A percentile compares a stretch with the other conserved stretches of the same genome.
These are phyloP conservation scores for Callionymus lyra DNA, from an alignment of 2,113 vertebrate genomes.

Conservation along the genomic window DNA sequence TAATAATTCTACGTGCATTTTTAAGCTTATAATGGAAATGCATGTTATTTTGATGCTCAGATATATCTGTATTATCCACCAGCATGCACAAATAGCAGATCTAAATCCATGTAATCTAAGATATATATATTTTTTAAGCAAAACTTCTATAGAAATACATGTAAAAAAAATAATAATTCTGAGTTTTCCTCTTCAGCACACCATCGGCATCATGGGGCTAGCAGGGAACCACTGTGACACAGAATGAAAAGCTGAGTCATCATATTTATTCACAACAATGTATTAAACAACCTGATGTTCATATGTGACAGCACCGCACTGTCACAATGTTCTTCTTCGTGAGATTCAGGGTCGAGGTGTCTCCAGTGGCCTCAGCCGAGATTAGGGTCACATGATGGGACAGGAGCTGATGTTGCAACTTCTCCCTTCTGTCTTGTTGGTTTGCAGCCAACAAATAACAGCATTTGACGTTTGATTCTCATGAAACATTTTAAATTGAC, in stretches of 20 bases:
- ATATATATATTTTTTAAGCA: no score
- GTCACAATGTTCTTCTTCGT: conserved; percentile 11
- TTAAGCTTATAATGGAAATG: no score
- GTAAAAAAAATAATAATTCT: no score
- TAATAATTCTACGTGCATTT: no score
- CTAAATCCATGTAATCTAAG: no score
- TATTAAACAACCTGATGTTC: background rate
- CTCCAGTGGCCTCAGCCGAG: conserved; percentile 12
- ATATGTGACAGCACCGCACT: conserved; percentile 21
- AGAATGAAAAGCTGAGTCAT: conserved; percentile 11
- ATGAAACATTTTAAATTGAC: background rate
- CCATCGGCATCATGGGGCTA: no score
- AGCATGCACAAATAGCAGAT: no score
- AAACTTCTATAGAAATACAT: no score
- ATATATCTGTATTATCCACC: no score
- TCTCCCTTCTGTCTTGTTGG: conserved; percentile 12
- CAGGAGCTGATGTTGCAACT: conserved; percentile 52
- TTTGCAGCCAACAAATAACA: conserved; percentile 10
- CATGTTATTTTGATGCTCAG: no score
- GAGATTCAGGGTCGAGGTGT: conserved; percentile 18
- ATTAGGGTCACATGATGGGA: conserved; percentile 40
- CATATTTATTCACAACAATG: background rate
- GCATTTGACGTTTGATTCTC: background rate
- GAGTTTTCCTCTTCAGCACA: no score
- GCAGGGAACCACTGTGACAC: background rate